Evolutionary conservation across 2,888 invertebrate genomes (phyloP), one percentile per base, ranked within the genome.

Genomic region (Andrena trimmerana): DNA sequence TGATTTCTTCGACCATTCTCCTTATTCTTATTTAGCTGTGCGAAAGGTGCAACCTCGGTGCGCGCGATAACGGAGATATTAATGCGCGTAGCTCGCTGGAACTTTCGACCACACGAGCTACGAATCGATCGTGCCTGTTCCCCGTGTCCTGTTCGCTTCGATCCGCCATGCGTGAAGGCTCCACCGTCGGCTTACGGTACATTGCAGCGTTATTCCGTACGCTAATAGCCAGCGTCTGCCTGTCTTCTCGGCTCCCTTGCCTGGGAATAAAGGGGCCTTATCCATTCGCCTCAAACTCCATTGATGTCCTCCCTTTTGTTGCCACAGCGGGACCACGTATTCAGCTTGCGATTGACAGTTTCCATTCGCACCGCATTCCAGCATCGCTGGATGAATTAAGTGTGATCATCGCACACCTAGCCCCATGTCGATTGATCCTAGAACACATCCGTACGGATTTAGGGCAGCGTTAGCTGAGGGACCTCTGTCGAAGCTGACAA

Each of bases 31-130:
- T 76, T 70, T 73, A 33, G 16, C 66, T 80, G 83, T 78, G 87
- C 83, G 87, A 88, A 88, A 88, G 86, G 86, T 31, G 73, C 85
- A 88, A 88, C 87, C 86, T 88, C 86, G 86, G 68, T 48, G 66
- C 67, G 70, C 71, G 78, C 83, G 81, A 85, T 87, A 86, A 87
- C 86, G 83, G 87, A 87, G 83, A 83, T 86, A 86, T 86, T 85
- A 86, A 86, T 71, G 79, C 71, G 81, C 67, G 50, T 62, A 52
- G 73, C 62, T 72, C 70, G 78, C 20, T 80, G 71, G 80, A 72
- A 86, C 86, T 76, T 86, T 86, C 86, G 84, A 81, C 81, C 65
- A 77, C 60, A 48, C 76, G 66, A 86, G 62, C 72, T 60, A 62
- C 86, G 77, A 86, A 86, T 86, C 84, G 86, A 86, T 86, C 82